Percentiles rank a stretch among this genome's conserved stretches.
These are phyloP conservation scores for Micropoecilia bifurca DNA, from an alignment of 2,797 vertebrate genomes.

Conservation along the genomic window DNA sequence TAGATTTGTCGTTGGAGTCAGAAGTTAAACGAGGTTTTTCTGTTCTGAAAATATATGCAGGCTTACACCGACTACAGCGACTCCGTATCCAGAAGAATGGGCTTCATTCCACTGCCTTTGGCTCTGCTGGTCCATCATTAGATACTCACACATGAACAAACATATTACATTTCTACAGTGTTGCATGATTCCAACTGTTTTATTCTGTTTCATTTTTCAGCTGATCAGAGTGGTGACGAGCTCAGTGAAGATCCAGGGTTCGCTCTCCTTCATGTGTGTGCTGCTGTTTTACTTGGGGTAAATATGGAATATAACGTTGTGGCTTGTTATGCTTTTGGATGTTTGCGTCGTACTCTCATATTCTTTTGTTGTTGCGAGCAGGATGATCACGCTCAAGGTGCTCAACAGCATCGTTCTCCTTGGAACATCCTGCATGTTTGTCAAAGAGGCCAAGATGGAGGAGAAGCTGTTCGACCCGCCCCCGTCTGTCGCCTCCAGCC, in stretches of 20 bases:
- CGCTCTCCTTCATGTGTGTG: constrained; percentile 92
- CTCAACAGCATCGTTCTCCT: constrained; percentile 96
- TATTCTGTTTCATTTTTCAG: constrained; percentile 61
- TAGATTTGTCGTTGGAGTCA: not conserved
- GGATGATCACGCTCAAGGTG: constrained; percentile 95
- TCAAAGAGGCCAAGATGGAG: constrained; percentile 97
- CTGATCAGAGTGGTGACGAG: constrained; percentile 95
- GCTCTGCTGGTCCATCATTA: constrained; percentile 90
- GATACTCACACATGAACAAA: not conserved
- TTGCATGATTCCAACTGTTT: constrained; percentile 7
- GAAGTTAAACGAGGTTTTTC: constrained; percentile 5
- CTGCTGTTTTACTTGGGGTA: constrained; percentile 97
- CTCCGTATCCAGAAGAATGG: constrained; percentile 97
- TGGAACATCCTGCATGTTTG: constrained; percentile 94
- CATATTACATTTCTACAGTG: not conserved
- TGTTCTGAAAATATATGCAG: constrained; percentile 72
- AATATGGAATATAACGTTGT: constrained; percentile 41
- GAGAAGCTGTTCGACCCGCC: constrained; percentile 92
- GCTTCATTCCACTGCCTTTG: constrained; percentile 97
- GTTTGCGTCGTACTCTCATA: not conserved
- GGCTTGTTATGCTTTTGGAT: not conserved
- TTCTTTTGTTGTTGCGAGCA: constrained; percentile 64
- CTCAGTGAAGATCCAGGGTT: constrained; percentile 96
- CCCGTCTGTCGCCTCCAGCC: constrained; percentile 83
- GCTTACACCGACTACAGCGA: constrained; percentile 99